Evolutionary conservation across 2,888 invertebrate species (phyloP).

Genomic region (Eugnorisma glareosa): DNA sequence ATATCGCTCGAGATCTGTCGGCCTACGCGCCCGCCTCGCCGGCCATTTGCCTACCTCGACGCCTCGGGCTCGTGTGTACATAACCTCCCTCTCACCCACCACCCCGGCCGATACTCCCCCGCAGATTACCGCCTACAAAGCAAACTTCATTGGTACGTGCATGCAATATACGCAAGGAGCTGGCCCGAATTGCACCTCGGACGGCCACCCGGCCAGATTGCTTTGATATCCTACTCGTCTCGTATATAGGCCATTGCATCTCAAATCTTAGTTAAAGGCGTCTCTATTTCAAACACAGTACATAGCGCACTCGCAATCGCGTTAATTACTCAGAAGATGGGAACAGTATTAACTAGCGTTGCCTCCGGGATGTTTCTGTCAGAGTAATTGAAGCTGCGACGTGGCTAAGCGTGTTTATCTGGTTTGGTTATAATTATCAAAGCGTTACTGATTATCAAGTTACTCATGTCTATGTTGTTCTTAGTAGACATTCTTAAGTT

Average conservation of each 20-base stretch:
- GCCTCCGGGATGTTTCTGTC: constrained; percentile 55
- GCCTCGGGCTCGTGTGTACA: constrained; percentile 90
- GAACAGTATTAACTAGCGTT: constrained; percentile 64
- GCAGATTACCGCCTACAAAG: constrained; percentile 91
- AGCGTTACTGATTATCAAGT: not conserved
- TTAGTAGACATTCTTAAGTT: not conserved
- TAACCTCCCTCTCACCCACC: constrained; percentile 88
- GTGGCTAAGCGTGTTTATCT: constrained; percentile 46
- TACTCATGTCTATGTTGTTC: not conserved
- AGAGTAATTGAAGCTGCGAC: constrained; percentile 45
- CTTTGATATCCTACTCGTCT: constrained; percentile 86
- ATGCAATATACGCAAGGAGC: constrained; percentile 91
- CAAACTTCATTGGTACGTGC: constrained; percentile 91
- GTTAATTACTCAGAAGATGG: constrained; percentile 82
- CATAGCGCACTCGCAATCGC: constrained; percentile 77
- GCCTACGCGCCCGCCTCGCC: constrained; percentile 89
- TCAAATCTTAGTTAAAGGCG: constrained; percentile 80
- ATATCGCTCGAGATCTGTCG: constrained; percentile 89
- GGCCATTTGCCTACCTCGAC: constrained; percentile 91
- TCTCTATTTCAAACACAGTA: constrained; percentile 76
- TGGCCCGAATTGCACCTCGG: constrained; percentile 85
- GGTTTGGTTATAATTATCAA: constrained; percentile 11
- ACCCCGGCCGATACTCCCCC: constrained; percentile 86
- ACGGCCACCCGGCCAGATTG: constrained; percentile 81
- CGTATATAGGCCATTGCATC: constrained; percentile 81